Evolutionary conservation across 1,140 invertebrate species (phyloP), one percentile per base, ranked within the genome.

Genomic region (Dufourea novaeangliae): DNA sequence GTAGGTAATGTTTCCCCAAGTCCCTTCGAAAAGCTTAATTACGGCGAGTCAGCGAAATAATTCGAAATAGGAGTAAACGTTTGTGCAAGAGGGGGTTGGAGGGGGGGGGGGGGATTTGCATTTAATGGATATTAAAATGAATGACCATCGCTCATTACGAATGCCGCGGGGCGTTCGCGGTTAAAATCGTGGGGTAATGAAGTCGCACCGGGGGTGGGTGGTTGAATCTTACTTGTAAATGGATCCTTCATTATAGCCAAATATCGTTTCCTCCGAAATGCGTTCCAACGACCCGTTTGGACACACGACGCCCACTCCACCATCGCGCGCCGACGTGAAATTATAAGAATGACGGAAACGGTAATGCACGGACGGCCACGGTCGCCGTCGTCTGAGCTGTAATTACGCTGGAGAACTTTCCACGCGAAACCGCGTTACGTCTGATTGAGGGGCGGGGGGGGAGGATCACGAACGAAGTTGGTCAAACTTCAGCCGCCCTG

Each of bases 81-180:
- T 90, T 88, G 90, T 87, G 89, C 88, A 87, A 84, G 87, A 86
- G 82, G 80, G 88, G 88, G 86, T 88, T 84, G 87, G 87, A 82
- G 80, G 88, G 88, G 86, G 88, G 85, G 87, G 87, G 82, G 80
- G 88, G 88, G 86, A 92, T 92, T 91, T 91, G 88, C 90, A 92
- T 92, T 92, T 91, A 92, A 91, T 92, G 89, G 90, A 92, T 91
- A 92, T 92, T 91, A 91, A 92, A 92, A 92, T 92, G 90, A 92
- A 92, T 92, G 90, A 91, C 90, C 90, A 90, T 90, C 90, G 87
- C 87, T 92, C 90, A 92, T 92, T 92, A 91, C 87, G 88, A 91
- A 92, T 92, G 89, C 90, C 88, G 87, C 81, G 80, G 61, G 80
- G 54, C 82, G 86, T 81, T 80, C 80, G 87, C 77, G 88, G 90